Conservation (phyloP, 2,888 invertebrate genomes). For the Sinelater perroti region DNA sequence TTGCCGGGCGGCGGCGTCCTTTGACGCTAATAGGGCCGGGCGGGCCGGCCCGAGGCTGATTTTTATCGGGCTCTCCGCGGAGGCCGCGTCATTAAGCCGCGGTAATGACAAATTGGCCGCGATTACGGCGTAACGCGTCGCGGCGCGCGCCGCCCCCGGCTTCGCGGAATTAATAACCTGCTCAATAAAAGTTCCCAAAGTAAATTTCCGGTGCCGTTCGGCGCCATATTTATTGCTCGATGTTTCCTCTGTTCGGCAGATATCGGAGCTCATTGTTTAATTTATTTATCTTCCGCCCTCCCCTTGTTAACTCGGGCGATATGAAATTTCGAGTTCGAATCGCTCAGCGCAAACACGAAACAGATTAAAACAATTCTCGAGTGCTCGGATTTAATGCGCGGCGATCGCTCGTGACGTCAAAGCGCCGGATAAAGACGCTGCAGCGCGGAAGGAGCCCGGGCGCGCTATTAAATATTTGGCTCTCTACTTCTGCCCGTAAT, state of each 20-base stretch:
- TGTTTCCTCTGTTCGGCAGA: constrained; percentile 46
- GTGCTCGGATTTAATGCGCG: constrained; percentile 30
- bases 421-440: constrained; percentile 27
- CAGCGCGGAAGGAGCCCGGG: no score
- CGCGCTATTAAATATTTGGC: no score
- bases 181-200: constrained; percentile 56
- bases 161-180: constrained; percentile 53
- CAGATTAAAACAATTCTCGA: constrained; percentile 33
- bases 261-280: constrained; percentile 52
- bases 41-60: constrained; percentile 6
- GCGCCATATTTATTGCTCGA: constrained; percentile 54
- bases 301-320: constrained; percentile 27
- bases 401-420: constrained; percentile 31
- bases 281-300: constrained; percentile 50
- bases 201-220: constrained; percentile 54
- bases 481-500: no score
- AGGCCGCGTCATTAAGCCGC: constrained; percentile 24
- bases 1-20: neutral
- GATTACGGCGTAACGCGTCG: constrained; percentile 26
- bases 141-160: constrained; percentile 28
- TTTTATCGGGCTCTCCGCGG: constrained; percentile 19
- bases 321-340: constrained; percentile 28
- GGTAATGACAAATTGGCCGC: constrained; percentile 28
- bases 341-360: constrained; percentile 28
- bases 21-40: no score